Conservation (phyloP, 2,797 vertebrate genomes). For the Alca torda region DNA sequence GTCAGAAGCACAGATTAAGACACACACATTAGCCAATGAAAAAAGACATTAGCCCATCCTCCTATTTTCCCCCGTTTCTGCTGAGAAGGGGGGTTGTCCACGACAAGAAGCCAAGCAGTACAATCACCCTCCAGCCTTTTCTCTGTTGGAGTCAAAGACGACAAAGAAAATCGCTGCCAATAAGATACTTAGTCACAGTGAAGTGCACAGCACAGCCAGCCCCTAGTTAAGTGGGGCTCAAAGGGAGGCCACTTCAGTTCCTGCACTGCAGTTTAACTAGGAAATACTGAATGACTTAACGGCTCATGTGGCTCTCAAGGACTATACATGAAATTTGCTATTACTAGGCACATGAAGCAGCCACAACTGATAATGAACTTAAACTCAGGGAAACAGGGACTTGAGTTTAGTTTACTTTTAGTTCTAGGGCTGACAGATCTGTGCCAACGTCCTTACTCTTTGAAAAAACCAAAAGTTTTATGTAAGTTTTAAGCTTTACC, state of each 20-base stretch:
- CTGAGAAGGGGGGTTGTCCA: neutral
- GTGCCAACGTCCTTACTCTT: neutral
- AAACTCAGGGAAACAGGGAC: neutral
- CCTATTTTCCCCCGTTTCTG: neutral
- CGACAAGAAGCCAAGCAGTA: constrained; percentile 41
- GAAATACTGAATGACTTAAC: constrained; percentile 5
- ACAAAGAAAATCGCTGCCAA: constrained; percentile 35
- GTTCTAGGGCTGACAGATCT: neutral
- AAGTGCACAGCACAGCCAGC: constrained; percentile 40
- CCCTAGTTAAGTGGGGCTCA: constrained; percentile 27
- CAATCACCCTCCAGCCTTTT: neutral
- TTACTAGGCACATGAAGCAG: neutral
- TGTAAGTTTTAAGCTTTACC: neutral
- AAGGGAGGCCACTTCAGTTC: constrained; percentile 50
- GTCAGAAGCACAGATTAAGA: constrained; percentile 46
- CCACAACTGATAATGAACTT: neutral
- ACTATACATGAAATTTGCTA: neutral
- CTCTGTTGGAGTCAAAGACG: constrained; percentile 32
- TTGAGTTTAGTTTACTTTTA: neutral
- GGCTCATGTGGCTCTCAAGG: neutral
- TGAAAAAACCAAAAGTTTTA: neutral
- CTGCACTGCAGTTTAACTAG: neutral
- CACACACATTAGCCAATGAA: neutral
- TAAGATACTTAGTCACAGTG: constrained; percentile 29
- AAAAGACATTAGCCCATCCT: neutral